Conservation (phyloP, 2,888 invertebrate genomes). For the Catocala sponsa region DNA sequence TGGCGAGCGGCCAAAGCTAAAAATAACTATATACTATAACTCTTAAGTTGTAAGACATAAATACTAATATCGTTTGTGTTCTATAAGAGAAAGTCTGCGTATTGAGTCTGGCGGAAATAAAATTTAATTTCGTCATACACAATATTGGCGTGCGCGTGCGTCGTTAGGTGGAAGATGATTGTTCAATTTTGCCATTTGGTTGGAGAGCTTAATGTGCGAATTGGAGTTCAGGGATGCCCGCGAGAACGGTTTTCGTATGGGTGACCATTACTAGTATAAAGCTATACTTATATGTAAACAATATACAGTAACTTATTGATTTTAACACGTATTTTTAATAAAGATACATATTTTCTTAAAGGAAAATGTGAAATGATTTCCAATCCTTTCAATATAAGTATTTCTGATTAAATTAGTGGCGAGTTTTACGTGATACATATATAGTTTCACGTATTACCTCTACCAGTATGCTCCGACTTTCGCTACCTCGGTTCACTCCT, state of each 20-base stretch:
- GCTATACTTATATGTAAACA: background rate
- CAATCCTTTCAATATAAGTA: too few species aligned
- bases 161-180: conserved; percentile 11
- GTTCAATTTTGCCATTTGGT: conserved; percentile 9
- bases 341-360: too few species aligned
- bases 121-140: conserved; percentile 48
- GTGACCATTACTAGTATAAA: background rate
- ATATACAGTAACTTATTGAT: too few species aligned
- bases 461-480: too few species aligned
- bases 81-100: conserved; percentile 45
- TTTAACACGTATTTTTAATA: too few species aligned
- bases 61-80: conserved; percentile 6
- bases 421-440: too few species aligned
- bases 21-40: conserved; percentile 15
- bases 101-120: conserved; percentile 38
- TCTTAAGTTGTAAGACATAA: conserved; percentile 10
- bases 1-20: conserved; percentile 39
- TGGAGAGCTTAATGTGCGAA: background rate
- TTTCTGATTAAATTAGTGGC: too few species aligned
- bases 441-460: too few species aligned
- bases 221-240: background rate
- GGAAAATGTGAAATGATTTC: too few species aligned
- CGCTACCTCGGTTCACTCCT: too few species aligned
- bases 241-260: background rate
- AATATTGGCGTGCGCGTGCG: conserved; percentile 16